phyloP scores from a whole-genome alignment of 2,113 vertebrate species.

The Siniperca knerii region DNA sequence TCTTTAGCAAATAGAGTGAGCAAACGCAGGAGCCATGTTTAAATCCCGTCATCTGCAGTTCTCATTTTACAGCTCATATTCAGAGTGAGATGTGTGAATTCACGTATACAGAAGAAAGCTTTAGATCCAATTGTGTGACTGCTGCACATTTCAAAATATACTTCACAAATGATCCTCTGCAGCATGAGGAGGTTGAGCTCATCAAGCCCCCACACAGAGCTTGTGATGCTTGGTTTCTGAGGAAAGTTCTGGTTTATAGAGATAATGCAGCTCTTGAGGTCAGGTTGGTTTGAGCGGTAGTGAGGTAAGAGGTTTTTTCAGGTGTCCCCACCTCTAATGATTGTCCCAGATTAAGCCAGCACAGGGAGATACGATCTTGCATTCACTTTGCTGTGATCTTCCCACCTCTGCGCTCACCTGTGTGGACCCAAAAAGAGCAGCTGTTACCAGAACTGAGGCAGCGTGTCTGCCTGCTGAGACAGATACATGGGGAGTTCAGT shows the following conservation, averaged over 20 bases:
- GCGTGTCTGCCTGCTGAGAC: constrained; percentile 3
- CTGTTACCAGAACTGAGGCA: constrained; percentile 15
- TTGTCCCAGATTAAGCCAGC: constrained; percentile 17
- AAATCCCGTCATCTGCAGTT: constrained; percentile 24
- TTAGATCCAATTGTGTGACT: not conserved
- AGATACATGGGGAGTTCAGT: constrained; percentile 54
- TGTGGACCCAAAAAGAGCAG: constrained; percentile 38
- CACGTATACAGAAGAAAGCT: not conserved
- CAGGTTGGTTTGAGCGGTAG: constrained; percentile 42
- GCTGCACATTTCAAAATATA: constrained; percentile 1
- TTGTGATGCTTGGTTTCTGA: constrained; percentile 9
- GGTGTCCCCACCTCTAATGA: constrained; percentile 34
- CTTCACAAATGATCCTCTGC: not conserved
- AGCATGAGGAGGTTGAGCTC: constrained; percentile 15
- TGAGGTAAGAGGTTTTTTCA: constrained; percentile 23
- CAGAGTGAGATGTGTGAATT: constrained; percentile 12
- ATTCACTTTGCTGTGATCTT: constrained; percentile 39
- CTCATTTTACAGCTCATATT: constrained; percentile 25
- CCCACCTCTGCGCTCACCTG: constrained; percentile 33
- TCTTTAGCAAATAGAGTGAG: constrained; percentile 62
- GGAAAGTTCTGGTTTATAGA: constrained; percentile 1
- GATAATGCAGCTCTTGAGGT: constrained; percentile 28
- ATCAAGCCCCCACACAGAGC: constrained; percentile 2
- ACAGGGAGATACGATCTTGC: constrained; percentile 1
- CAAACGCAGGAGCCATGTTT: constrained; percentile 38